Base-by-base conservation (phyloP, 2,888 invertebrate genomes). In the Epistrophe eligans region DNA sequence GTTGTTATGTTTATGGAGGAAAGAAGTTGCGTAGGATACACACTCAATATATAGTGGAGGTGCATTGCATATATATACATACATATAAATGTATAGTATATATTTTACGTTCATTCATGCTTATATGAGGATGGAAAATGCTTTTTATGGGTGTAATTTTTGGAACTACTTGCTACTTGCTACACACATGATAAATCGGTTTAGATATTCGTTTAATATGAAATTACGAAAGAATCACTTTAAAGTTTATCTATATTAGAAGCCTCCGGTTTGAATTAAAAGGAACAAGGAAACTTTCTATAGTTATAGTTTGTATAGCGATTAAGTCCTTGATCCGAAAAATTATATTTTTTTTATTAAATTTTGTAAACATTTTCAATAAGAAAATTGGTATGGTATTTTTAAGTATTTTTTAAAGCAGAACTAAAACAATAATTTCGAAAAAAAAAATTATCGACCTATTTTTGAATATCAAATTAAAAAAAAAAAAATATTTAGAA, bases 91-190 rank as follows among this genome's bases (percentile, higher is more conserved):
- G n/a, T n/a, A 55, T 28, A 70, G 70, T 70, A 43, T 38, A 43
- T 52, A 52, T 52, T 48, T 38, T 70, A 24, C 52, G 70, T 55
- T 55, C 28, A 70, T 70, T 45, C 38, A 67, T 38, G 38, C 38
- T 55, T 38, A 48, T 38, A 48, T 73, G 60, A 52, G 60, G 17
- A 50, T 52, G 52, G 17, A 62, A 74, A 74, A 74, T 74, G 62
- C 55, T 43, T 52, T 74, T 74, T 60, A 60, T 74, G 28, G 24
- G n/a, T 50, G 40, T 74, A 62, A 74, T 62, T 62, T 74, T 52
- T n/a, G 38, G 17, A 74, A 72, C 45, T 55, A 62, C 15, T 43
- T 15, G 17, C 15, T 35, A 15, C 15, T n/a, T n/a, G n/a, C n/a
- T 57, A 48, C 35, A 45, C 43, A 48, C 38, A 19, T 19, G 74